Evolutionary conservation across 2,113 vertebrate species (phyloP).

Genomic region (Antechinus flavipes): DNA sequence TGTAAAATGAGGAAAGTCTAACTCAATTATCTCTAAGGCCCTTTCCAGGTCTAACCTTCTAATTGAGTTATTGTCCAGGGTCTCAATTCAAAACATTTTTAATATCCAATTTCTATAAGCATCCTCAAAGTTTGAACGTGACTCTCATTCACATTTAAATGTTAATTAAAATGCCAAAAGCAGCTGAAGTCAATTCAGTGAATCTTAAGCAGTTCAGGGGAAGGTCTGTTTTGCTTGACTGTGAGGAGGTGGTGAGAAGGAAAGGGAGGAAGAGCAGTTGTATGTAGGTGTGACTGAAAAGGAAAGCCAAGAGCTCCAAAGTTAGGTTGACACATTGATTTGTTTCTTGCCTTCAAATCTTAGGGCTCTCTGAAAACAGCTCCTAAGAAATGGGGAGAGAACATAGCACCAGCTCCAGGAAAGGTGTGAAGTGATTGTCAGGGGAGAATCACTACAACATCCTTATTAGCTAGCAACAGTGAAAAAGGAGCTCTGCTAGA

Average conservation of each 20-base stretch:
- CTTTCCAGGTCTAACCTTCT: not conserved
- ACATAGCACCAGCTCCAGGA: not conserved
- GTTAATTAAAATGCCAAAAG: not conserved
- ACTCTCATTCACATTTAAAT: not conserved
- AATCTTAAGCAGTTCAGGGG: not conserved
- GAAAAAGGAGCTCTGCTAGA: not conserved
- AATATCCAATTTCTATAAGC: not conserved
- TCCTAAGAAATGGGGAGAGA: not conserved
- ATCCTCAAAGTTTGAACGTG: not conserved
- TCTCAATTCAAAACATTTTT: not conserved
- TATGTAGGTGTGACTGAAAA: constrained; percentile 8
- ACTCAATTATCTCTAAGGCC: not conserved
- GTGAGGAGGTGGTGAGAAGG: not conserved
- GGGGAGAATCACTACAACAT: not conserved
- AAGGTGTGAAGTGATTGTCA: not conserved
- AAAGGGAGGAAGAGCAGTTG: not conserved
- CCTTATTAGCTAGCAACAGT: not conserved
- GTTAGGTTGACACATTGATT: not conserved
- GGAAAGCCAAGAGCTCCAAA: not conserved
- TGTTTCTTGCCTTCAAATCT: not conserved
- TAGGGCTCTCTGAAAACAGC: not conserved
- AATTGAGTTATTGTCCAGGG: not conserved
- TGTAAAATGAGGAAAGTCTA: accelerated
- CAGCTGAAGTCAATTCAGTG: not conserved
- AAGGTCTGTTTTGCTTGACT: not conserved